phyloP scores from a whole-genome alignment of 2,797 vertebrate species.

The Pseudochirops cupreus region DNA sequence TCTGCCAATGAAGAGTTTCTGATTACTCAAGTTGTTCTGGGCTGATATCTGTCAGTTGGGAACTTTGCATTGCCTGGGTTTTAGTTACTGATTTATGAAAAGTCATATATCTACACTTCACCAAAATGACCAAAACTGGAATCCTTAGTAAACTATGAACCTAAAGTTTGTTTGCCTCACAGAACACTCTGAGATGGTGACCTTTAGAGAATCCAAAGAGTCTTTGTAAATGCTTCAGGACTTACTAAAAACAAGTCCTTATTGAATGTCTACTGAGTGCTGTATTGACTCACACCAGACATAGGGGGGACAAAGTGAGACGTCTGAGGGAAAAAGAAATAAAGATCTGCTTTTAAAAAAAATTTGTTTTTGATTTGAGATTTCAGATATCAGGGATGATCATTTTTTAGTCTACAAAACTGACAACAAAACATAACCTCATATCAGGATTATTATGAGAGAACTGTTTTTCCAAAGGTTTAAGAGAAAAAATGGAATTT shows the following conservation, averaged over 20 bases:
- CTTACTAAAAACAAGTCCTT: slow-evolving; percentile 45
- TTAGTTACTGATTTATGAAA: slow-evolving; percentile 41
- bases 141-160: slow-evolving; percentile 46
- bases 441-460: background rate
- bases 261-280: background rate
- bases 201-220: slow-evolving; percentile 67
- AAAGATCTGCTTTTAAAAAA: background rate
- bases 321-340: background rate
- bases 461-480: background rate
- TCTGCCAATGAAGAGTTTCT: background rate
- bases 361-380: background rate
- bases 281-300: background rate
- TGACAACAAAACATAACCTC: background rate
- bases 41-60: background rate
- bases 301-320: background rate
- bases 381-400: background rate
- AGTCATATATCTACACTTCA: slow-evolving; percentile 36
- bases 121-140: slow-evolving; percentile 55
- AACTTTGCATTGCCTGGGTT: slow-evolving; percentile 14
- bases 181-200: slow-evolving; percentile 55
- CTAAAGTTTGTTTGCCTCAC: slow-evolving; percentile 52
- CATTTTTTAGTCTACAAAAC: background rate
- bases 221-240: slow-evolving; percentile 25
- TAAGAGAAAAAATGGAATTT: background rate
- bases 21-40: background rate